These are phyloP conservation scores for Myathropa florea DNA, from an alignment of 2,888 invertebrate genomes.

Conservation along the genomic window DNA sequence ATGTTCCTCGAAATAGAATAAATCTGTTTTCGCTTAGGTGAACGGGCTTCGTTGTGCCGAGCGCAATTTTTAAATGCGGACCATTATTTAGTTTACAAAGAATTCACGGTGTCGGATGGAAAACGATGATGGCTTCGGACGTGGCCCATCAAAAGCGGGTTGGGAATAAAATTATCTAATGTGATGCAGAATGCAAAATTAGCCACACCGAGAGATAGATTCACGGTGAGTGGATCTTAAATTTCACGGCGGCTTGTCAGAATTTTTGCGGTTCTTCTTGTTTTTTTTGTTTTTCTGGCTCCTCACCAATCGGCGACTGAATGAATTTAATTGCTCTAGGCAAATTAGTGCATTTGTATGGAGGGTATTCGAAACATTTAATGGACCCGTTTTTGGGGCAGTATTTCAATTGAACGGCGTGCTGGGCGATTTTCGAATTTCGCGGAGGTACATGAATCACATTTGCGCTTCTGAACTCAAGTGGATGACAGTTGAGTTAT, in stretches of 20 bases:
- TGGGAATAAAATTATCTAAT: conserved; percentile 20
- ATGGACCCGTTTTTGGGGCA: conserved; percentile 1
- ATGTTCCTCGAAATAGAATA: conserved; percentile 69
- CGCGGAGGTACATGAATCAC: not conserved
- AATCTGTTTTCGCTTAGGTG: conserved; percentile 64
- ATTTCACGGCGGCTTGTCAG: conserved; percentile 9
- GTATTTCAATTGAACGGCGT: conserved; percentile 22
- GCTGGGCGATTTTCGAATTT: conserved; percentile 36
- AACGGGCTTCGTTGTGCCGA: conserved; percentile 67
- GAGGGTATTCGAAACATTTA: conserved; percentile 31
- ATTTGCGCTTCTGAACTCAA: not conserved
- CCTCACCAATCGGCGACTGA: conserved; percentile 4
- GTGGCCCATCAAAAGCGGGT: conserved; percentile 46
- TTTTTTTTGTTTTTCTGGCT: not conserved
- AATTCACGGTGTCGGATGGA: conserved; percentile 33
- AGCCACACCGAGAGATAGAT: not conserved
- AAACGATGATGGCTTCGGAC: conserved; percentile 39
- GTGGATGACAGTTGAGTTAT: not conserved
- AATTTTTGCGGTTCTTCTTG: not conserved
- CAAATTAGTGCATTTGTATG: conserved; percentile 36
- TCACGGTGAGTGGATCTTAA: conserved; percentile 31
- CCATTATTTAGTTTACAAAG: conserved; percentile 55
- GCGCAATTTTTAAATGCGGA: conserved; percentile 68
- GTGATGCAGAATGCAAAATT: conserved; percentile 55
- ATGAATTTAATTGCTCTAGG: conserved; percentile 53